Base-by-base conservation (phyloP, 2,113 vertebrate species). In the Tenebrosternarchus preto region DNA sequence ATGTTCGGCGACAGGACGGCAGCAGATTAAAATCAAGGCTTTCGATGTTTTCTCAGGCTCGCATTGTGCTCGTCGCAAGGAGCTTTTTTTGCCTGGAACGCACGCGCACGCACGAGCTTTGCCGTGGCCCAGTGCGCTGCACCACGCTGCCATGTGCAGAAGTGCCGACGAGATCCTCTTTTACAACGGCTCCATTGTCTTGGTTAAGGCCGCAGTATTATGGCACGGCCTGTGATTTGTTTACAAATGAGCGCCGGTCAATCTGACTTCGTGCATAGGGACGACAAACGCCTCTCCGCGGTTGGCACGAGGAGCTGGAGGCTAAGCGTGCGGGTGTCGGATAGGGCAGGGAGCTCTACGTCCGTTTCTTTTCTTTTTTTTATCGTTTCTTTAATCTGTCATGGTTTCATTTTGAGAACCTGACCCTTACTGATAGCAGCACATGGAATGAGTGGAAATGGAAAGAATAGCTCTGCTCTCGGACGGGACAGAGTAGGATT, bases 121-220 rank as follows among this genome's bases (percentile, higher is more conserved):
- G 56, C 68, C 19, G 66, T 20, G 66, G 78, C 73, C 74, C 73
- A 43, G 64, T 76, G 64, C 31, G 70, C 67, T 76, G 64, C 43
- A 70, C 67, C 76, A 75, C 75, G 61, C 60, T 33, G 77, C 76
- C 68, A 80, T 78, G 78, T 79, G 67, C 76, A 79, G 73, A 57
- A 73, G 53, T 76, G 66, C 76, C 71, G 73, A 43, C 24, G 77
- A 61, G 84, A 82, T 80, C 77, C 77, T 68, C 25, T 57, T 69
- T 67, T 53, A 82, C 82, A 85, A 82, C 63, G 74, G 53, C 71
- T 73, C n/a, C 70, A 80, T 57, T 80, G 74, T 84, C 66, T 74
- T 24, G 25, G 27, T 4, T 43, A 57, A 72, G 19, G 75, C 75
- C 7, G 39, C 29, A 57, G 69, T 61, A 76, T 71, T 80, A 76